Evolutionary conservation across 2,888 invertebrate species (phyloP), one percentile per base, ranked within the genome.

Genomic region (Anaspis maculata): DNA sequence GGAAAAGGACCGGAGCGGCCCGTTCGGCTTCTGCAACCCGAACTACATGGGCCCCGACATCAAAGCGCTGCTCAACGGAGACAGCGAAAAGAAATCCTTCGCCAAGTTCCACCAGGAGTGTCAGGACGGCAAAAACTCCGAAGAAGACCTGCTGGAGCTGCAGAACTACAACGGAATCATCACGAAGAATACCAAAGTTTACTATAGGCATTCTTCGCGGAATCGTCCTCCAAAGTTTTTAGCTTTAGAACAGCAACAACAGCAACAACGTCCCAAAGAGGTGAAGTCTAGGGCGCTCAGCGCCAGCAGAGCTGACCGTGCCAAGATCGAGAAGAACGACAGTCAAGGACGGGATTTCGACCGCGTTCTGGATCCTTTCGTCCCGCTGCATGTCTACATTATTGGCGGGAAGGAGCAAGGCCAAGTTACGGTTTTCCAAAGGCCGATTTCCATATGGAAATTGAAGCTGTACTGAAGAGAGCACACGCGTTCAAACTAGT

Each of bases 361-460:
- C 52, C 27, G 52, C 56, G 28, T 46, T 3, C 52, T 64, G 2
- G 71, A 71, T 9, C 65, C 66, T 4, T 68, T 67, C 13, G 66
- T 73, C 21, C 72, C 73, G 1, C 59, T 77, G 23, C 77, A 75
- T 51, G 71, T 83, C 40, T 83, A 79, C 52, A 58, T 89, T 34
- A 73, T 85, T 38, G 88, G 88, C 0, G 89, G 89, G 0, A 78
- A 79, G 50, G 87, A 88, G 59, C 78, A 81, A 28, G 80, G 83
- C 9, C 83, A 84, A 49, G 76, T 80, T 2, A 83, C 84, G 10
- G 74, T 80, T 34, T 79, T 85, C 51, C 79, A 81, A 54, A 70
- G 80, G 49, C 86, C 86, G 6, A 73, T 87, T 21, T 82, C 85
- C 7, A 72, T 87, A 55, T 87, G 87, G 87, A 79, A 79, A 49